These are phyloP conservation scores for Gymnosoma rotundatum DNA, from an alignment of 2,888 invertebrate genomes.

Conservation along the genomic window DNA sequence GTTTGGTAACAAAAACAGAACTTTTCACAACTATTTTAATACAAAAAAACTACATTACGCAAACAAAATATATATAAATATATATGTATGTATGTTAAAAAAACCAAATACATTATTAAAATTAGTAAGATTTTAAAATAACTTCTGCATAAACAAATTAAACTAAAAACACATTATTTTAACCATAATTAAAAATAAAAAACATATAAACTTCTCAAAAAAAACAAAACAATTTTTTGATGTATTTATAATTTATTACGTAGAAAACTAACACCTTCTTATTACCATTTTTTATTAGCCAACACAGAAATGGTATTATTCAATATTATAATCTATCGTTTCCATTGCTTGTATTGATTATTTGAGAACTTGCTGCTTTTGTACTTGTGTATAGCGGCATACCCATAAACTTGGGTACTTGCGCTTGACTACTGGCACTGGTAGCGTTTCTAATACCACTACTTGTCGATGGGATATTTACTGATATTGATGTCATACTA, in stretches of 20 bases:
- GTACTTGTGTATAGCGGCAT: constrained; percentile 86
- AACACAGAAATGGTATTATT: constrained; percentile 23
- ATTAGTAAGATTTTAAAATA: constrained; percentile 30
- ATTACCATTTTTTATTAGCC: constrained; percentile 29
- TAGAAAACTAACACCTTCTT: constrained; percentile 39
- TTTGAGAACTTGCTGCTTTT: constrained; percentile 63
- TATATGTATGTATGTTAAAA: background rate
- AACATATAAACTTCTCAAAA: constrained; percentile 12
- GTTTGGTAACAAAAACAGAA: constrained; percentile 54
- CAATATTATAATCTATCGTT: constrained; percentile 50
- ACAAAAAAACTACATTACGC: constrained; percentile 38
- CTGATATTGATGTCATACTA: constrained; percentile 73
- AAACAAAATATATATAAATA: constrained; percentile 4
- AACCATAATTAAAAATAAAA: constrained; percentile 27
- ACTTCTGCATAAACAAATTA: constrained; percentile 39
- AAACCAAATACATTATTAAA: constrained; percentile 24
- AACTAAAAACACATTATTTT: constrained; percentile 51
- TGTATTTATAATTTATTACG: constrained; percentile 1
- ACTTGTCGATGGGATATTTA: constrained; percentile 74
- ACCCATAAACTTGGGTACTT: constrained; percentile 88
- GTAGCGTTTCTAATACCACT: constrained; percentile 72
- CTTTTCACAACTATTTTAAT: constrained; percentile 51
- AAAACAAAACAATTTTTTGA: constrained; percentile 34
- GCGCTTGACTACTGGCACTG: constrained; percentile 67
- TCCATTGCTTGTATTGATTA: constrained; percentile 48